A percentile compares a stretch with the other conserved stretches of the same genome.
phyloP scores from a whole-genome alignment of 2,113 vertebrate genomes.

The Copsychus sechellarum region DNA sequence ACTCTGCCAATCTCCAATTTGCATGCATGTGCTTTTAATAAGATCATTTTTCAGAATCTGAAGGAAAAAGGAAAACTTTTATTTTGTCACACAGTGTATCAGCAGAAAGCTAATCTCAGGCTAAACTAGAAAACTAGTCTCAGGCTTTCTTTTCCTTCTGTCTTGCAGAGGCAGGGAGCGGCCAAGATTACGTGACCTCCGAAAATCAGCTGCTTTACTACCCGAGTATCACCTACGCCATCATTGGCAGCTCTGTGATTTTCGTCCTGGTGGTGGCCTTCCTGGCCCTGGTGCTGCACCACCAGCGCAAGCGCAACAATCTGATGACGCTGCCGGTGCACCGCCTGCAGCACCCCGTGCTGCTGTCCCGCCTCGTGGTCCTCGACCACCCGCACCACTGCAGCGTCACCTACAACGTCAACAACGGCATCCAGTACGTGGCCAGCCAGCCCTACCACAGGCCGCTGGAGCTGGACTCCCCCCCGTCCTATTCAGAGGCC shows the following conservation, averaged over 20 bases:
- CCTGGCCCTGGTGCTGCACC: constrained; percentile 90
- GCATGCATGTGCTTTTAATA: not conserved
- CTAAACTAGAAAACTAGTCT: not conserved
- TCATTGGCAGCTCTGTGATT: constrained; percentile 93
- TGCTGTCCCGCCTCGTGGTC: constrained; percentile 93
- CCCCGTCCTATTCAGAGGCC: constrained; percentile 93
- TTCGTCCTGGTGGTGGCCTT: constrained; percentile 93
- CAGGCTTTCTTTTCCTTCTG: not conserved
- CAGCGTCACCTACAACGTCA: constrained; percentile 82
- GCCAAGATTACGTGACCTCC: constrained; percentile 89
- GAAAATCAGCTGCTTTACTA: constrained; percentile 93
- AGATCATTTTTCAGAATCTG: not conserved
- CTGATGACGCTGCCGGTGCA: constrained; percentile 88
- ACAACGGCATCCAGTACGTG: constrained; percentile 88
- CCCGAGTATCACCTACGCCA: constrained; percentile 94
- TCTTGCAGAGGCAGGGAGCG: constrained; percentile 82
- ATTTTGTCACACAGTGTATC: not conserved
- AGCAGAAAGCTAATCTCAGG: no score
- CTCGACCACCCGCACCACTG: constrained; percentile 87
- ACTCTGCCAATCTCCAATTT: not conserved
- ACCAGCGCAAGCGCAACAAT: constrained; percentile 92
- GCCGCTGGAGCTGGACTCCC: constrained; percentile 81
- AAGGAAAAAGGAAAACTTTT: not conserved
- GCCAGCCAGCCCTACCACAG: constrained; percentile 81
- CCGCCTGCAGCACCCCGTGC: constrained; percentile 88